Conservation (phyloP, 2,888 invertebrate genomes). For the Epsilonema sp. region DNA sequence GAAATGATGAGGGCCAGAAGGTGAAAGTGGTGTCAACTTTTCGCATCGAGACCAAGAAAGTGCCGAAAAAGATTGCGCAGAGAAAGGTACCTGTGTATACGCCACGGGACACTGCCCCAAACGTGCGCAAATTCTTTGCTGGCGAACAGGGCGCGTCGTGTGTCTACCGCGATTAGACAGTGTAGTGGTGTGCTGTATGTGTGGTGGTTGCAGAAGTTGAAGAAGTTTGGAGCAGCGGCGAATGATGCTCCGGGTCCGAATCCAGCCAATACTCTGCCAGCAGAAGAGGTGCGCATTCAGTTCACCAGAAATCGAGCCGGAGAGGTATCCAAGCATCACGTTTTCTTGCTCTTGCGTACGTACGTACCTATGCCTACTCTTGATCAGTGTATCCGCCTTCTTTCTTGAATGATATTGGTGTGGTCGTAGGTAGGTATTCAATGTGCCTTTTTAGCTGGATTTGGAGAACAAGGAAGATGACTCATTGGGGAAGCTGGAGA, state of each 20-base stretch:
- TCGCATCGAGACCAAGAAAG: conserved; percentile 66
- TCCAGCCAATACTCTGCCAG: conserved; percentile 84
- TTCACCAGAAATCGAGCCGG: conserved; percentile 30
- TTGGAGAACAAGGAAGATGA: conserved; percentile 11
- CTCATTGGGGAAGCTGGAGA: background rate
- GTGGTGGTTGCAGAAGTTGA: conserved; percentile 46
- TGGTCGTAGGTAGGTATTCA: no score
- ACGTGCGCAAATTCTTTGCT: no score
- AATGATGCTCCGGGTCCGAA: conserved; percentile 90
- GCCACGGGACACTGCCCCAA: no score
- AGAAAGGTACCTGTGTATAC: conserved; percentile 42
- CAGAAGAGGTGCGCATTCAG: conserved; percentile 84
- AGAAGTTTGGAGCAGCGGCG: conserved; percentile 77
- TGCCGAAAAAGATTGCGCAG: conserved; percentile 58
- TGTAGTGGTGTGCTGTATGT: background rate
- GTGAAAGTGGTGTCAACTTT: conserved; percentile 45
- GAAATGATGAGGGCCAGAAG: no score
- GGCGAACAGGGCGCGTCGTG: no score
- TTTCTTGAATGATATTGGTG: no score
- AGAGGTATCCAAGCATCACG: no score
- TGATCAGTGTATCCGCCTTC: no score
- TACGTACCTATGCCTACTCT: background rate
- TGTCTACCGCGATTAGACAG: background rate
- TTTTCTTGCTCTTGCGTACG: no score
- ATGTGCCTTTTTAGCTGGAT: no score